Conservation (phyloP, 2,113 vertebrate species). For the Ranitomeya imitator region DNA sequence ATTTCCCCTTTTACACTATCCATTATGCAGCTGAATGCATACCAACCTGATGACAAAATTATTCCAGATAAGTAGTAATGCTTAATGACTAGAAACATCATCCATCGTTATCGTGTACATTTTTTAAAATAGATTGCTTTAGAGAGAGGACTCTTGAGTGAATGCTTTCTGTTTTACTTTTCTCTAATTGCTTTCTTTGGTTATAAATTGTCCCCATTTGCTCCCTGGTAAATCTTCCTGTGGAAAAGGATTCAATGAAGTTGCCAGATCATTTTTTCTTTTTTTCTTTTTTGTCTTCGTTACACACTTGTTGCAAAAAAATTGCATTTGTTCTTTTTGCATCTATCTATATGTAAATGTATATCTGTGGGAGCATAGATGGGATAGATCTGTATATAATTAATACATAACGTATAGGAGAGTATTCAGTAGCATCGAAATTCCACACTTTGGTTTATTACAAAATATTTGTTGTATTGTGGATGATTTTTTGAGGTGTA, state of each 20-base stretch:
- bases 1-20: not conserved
- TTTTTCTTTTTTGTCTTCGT: too few relatives aligned
- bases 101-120: not conserved
- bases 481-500: too few relatives aligned
- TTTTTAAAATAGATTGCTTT: not conserved
- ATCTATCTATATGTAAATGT: too few relatives aligned
- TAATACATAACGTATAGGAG: too few relatives aligned
- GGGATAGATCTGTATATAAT: too few relatives aligned
- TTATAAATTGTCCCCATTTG: not conserved
- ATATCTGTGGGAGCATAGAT: too few relatives aligned
- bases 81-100: not conserved
- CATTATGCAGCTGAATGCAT: not conserved
- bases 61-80: not conserved
- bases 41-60: not conserved
- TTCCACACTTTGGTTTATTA: too few relatives aligned
- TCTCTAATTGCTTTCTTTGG: not conserved
- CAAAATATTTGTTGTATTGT: too few relatives aligned
- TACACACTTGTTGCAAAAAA: too few relatives aligned
- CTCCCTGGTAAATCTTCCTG: not conserved
- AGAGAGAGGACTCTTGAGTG: not conserved
- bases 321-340: too few relatives aligned
- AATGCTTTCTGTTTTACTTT: not conserved
- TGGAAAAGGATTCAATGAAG: not conserved
- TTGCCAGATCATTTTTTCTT: too few relatives aligned
- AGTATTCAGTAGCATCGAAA: too few relatives aligned